Conservation (phyloP, 2,888 invertebrate species). For the Drosophila limbata region DNA sequence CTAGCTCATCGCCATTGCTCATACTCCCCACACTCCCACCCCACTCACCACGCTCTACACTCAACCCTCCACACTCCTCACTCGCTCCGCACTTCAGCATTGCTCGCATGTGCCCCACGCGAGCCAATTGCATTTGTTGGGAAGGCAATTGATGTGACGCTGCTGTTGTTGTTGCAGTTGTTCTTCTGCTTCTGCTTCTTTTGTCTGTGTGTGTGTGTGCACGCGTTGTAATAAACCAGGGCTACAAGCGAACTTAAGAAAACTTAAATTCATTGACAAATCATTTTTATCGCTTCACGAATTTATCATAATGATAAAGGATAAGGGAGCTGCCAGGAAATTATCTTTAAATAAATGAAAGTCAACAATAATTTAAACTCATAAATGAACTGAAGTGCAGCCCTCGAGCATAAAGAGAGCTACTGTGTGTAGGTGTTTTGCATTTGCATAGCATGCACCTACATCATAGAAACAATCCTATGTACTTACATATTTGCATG, state of each 20-base stretch:
- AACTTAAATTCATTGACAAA: background rate
- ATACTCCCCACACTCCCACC: background rate
- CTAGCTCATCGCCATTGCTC: slow-evolving; percentile 13
- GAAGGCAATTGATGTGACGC: slow-evolving; percentile 52
- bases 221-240: slow-evolving; percentile 41
- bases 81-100: slow-evolving; percentile 1
- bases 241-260: slow-evolving; percentile 26
- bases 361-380: background rate
- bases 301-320: background rate
- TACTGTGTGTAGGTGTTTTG: slow-evolving; percentile 40
- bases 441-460: slow-evolving; percentile 44
- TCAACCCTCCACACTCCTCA: background rate
- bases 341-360: background rate
- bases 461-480: slow-evolving; percentile 27
- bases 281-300: background rate
- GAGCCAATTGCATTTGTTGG: slow-evolving; percentile 56
- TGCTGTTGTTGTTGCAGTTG: slow-evolving; percentile 30
- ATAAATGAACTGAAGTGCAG: slow-evolving; percentile 5
- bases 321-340: background rate
- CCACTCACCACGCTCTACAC: slow-evolving; percentile 4
- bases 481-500: slow-evolving; percentile 9
- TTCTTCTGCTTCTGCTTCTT: slow-evolving; percentile 22
- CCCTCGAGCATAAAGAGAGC: slow-evolving; percentile 33
- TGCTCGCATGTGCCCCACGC: slow-evolving; percentile 47
- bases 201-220: slow-evolving; percentile 14